Conservation (phyloP, 2,888 invertebrate genomes). For the Sinelater perroti region DNA sequence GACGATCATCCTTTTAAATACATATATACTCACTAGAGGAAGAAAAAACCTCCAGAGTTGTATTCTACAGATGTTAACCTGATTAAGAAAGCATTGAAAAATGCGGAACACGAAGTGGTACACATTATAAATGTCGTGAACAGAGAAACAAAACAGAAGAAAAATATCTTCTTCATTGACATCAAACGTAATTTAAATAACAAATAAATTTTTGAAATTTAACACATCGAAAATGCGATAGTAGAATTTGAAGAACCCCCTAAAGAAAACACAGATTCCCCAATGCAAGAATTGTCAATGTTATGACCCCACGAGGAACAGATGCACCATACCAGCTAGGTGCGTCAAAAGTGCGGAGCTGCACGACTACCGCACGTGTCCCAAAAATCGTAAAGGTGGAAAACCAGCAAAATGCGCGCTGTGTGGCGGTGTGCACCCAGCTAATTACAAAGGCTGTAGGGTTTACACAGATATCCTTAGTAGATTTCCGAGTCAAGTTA, state of each 20-base stretch:
- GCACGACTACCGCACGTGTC: constrained; percentile 10
- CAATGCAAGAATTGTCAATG: constrained; percentile 8
- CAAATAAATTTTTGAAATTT: constrained; percentile 16
- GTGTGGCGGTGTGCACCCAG: constrained; percentile 9
- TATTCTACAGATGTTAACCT: too few relatives aligned
- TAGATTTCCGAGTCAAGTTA: constrained; percentile 13
- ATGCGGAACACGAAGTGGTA: too few relatives aligned
- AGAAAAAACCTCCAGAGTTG: too few relatives aligned
- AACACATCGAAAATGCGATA: constrained; percentile 21
- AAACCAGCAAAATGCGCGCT: constrained; percentile 9
- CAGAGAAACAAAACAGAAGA: too few relatives aligned
- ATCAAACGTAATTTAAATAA: constrained; percentile 18
- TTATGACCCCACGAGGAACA: not conserved
- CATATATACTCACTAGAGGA: too few relatives aligned
- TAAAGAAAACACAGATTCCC: constrained; percentile 17
- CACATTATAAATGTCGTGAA: too few relatives aligned
- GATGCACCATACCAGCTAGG: constrained; percentile 6
- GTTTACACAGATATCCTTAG: constrained; percentile 6
- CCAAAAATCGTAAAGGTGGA: constrained; percentile 10
- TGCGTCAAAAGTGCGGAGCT: constrained; percentile 18
- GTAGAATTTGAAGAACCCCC: constrained; percentile 15
- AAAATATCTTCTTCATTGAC: constrained; percentile 15
- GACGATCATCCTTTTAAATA: too few relatives aligned
- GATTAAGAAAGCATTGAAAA: too few relatives aligned
- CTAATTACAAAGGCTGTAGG: constrained; percentile 15